Base-by-base conservation (phyloP, 2,888 invertebrate species). In the Pseudanteris insignis region DNA sequence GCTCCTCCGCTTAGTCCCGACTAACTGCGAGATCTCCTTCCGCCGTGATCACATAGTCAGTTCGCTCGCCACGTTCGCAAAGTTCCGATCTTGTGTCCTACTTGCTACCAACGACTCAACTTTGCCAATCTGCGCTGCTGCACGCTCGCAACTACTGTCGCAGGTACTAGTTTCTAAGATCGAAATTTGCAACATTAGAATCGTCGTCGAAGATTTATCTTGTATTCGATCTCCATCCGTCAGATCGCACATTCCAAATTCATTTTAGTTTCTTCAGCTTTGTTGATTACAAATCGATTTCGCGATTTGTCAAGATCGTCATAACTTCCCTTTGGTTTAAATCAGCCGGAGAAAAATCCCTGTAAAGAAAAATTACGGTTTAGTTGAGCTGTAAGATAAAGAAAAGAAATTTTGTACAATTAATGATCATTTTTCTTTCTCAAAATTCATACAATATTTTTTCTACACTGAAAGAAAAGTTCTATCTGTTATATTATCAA, bases 1-100 rank as follows among this genome's bases (percentile, higher is more conserved):
- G 29, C 24, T 58, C 48, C 63, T 58, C 48, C 58, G 43, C 58
- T 37, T 30, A 9, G 53, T 43, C 21, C 28, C 38, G 40, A 24
- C 44, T 34, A 54, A 54, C 43, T 37, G 34, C 43, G 25, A 36
- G 48, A 53, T 58, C 63, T 48, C 40, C 40, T 48, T 44, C 47
- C 47, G 32, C 37, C 47, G 43, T 38, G 53, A 53, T 57, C 54
- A 21, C 53, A 43, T 36, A 58, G 58, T 58, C 63, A 63, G 63
- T 63, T 63, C 44, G 26, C 50, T 58, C 50, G 43, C 57, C 57
- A 51, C 62, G 57, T 63, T 58, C 53, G 53, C 57, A 46, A 63
- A 63, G 62, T 58, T 57, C 57, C 63, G 58, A 63, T 58, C 58
- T 58, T 63, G 63, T 50, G 58, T 40, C 50, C 58, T 54, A 58